These are phyloP conservation scores for Agrypnia vestita DNA, from an alignment of 1,140 invertebrate species.

Conservation along the genomic window DNA sequence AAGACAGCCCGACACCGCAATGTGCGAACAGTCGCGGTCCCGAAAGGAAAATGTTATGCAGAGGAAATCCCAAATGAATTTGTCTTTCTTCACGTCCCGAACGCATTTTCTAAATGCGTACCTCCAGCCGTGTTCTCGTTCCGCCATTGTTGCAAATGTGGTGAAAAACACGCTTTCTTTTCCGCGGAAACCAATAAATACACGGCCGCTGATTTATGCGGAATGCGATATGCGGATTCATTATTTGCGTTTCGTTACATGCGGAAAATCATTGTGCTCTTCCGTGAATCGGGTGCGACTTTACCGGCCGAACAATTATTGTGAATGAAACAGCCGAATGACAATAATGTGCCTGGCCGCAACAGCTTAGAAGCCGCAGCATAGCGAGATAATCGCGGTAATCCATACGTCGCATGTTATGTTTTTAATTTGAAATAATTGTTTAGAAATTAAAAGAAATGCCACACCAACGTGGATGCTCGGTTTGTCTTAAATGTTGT, in stretches of 20 bases:
- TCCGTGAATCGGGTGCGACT: neutral
- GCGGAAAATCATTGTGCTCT: neutral
- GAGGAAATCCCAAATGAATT: slow-evolving; percentile 6
- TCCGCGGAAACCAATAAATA: neutral
- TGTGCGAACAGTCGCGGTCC: neutral
- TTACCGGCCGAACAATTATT: neutral
- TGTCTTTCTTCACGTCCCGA: slow-evolving; percentile 21
- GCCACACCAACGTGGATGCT: no score
- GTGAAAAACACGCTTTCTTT: slow-evolving; percentile 21
- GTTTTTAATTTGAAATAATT: no score
- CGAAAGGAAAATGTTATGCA: slow-evolving; percentile 36
- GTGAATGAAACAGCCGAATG: no score
- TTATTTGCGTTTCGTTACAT: neutral
- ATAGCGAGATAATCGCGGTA: no score
- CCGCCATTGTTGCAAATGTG: slow-evolving; percentile 26
- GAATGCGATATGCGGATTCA: slow-evolving; percentile 1
- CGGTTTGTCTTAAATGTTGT: no score
- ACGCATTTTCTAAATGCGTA: slow-evolving; percentile 39
- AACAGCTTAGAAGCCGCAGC: no score
- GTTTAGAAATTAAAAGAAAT: no score
- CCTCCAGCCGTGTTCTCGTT: slow-evolving; percentile 1
- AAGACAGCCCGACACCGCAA: neutral
- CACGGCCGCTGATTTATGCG: neutral
- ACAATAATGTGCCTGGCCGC: no score
- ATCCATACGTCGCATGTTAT: no score